Conservation (phyloP, 2,797 vertebrate species). For the Harpagifer antarcticus region DNA sequence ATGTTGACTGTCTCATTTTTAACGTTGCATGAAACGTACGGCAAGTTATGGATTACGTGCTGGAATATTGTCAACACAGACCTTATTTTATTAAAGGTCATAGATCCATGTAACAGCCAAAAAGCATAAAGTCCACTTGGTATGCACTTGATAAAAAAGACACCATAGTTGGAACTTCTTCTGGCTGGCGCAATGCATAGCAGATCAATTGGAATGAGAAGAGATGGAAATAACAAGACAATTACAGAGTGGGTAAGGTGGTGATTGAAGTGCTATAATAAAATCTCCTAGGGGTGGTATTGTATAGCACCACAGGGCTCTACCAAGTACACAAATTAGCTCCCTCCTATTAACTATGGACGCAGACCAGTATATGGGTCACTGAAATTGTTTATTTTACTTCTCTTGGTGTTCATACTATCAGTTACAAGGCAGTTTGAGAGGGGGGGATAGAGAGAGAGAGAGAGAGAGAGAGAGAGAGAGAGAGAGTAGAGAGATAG, state of each 20-base stretch:
- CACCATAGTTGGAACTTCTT: background rate
- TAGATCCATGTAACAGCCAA: background rate
- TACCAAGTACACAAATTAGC: conserved; percentile 33
- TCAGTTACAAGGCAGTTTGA: conserved; percentile 58
- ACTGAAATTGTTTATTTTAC: conserved; percentile 19
- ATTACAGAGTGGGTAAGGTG: conserved; percentile 52
- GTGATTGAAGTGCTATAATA: conserved; percentile 55
- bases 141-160: conserved; percentile 11
- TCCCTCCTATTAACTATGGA: conserved; percentile 9
- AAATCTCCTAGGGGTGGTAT: conserved; percentile 44
- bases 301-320: conserved; percentile 38
- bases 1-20: conserved; percentile 1
- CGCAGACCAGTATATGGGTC: conserved; percentile 17
- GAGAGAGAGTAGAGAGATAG: conserved; percentile 24
- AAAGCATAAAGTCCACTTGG: conserved; percentile 4
- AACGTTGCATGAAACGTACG: background rate
- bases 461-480: conserved; percentile 19
- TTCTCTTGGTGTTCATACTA: conserved; percentile 37
- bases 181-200: background rate
- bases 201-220: conserved; percentile 19
- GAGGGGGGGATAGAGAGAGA: conserved; percentile 16
- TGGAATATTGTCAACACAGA: background rate
- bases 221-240: conserved; percentile 32
- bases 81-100: conserved; percentile 17
- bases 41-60: conserved; percentile 12